Base-by-base conservation (phyloP, 2,797 vertebrate species). In the Lagodon rhomboides region DNA sequence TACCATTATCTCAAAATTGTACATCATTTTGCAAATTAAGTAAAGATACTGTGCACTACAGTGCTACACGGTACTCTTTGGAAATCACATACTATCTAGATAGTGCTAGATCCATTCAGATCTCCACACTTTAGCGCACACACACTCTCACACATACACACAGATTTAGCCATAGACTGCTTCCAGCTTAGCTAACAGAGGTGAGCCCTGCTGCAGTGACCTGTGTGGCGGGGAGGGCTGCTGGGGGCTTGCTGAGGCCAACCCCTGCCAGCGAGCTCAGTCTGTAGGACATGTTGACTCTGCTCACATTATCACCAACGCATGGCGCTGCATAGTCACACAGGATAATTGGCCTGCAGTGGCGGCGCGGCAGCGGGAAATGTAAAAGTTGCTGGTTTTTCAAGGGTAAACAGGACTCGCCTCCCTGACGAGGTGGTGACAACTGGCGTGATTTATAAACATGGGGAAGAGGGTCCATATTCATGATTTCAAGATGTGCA, bases 271-370 rank as follows among this genome's bases (percentile, higher is more conserved):
- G 86, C 65, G 46, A 88, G 90, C 85, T 87, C 87, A 22, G 77
- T 82, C 89, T 73, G 79, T 85, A 79, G 89, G 93, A 92, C 86
- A 77, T 96, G 94, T 96, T 95, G 95, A 96, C 95, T 95, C 92
- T 92, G 91, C 25, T 84, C 91, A 94, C 92, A 92, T 93, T 94
- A 94, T 92, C 92, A 93, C 91, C 88, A 87, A 91, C 86, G 93
- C 95, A 94, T 95, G 95, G 89, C 85, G 77, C 94, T 93, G 95
- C 95, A 96, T 95, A 95, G 93, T 94, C 92, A 93, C 92, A 74
- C 86, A 85, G 94, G 95, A 96, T 96, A 95, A 96, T 95, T 87
- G 91, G 76, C 82, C 80, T 43, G 65, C 81, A 63, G 83, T 85
- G 78, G 89, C 68, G 25, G 84, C 84, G 80, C 75, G 66, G 87